Evolutionary conservation across 2,797 vertebrate species (phyloP).

Genomic region (Adrianichthys oophorus): DNA sequence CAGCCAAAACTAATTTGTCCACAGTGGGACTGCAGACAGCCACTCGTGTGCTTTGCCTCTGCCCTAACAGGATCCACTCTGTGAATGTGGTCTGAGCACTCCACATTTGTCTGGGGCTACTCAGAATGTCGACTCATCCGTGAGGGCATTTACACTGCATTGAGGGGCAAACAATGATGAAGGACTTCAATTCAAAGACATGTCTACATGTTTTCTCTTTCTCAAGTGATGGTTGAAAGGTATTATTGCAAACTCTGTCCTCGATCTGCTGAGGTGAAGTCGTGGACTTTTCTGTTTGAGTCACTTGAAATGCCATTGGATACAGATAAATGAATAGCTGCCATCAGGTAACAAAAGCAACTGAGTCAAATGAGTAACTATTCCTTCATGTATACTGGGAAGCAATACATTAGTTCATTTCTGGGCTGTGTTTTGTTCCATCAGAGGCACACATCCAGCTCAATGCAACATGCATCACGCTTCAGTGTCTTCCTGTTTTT

Average conservation of each 20-base stretch:
- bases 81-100: conserved; percentile 33
- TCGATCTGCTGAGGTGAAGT: background rate
- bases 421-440: conserved; percentile 30
- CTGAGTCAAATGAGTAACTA: conserved; percentile 13
- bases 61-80: conserved; percentile 30
- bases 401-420: conserved; percentile 32
- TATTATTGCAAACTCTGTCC: background rate
- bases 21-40: conserved; percentile 1
- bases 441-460: conserved; percentile 54
- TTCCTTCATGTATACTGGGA: conserved; percentile 37
- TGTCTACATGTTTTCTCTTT: conserved; percentile 1
- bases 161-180: conserved; percentile 33
- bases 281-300: background rate
- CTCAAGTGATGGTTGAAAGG: background rate
- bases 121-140: conserved; percentile 27
- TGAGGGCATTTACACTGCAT: conserved; percentile 22
- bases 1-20: conserved; percentile 10
- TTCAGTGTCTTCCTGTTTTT: conserved; percentile 45
- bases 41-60: conserved; percentile 17
- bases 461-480: conserved; percentile 37
- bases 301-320: background rate
- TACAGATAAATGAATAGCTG: conserved; percentile 5
- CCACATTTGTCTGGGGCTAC: conserved; percentile 37
- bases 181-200: conserved; percentile 20
- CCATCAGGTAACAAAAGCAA: conserved; percentile 16